A percentile compares a stretch with the other conserved stretches of the same genome.
These are phyloP conservation scores for Callipepla squamata DNA, from an alignment of 2,113 vertebrate genomes.

Conservation along the genomic window DNA sequence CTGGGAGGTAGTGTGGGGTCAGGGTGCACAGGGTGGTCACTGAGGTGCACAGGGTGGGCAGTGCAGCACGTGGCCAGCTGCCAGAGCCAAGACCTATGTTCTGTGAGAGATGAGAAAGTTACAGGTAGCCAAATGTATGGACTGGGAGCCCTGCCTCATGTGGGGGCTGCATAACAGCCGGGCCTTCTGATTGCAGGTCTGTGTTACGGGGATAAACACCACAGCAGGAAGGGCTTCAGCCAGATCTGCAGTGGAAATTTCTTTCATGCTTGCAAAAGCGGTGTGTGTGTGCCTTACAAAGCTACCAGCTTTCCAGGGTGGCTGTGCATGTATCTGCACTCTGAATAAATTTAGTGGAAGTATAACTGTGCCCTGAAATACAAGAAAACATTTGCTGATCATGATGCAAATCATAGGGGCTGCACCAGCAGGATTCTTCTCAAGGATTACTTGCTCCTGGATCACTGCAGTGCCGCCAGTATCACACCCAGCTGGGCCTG, in stretches of 20 bases:
- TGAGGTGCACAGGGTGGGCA: rapidly evolving
- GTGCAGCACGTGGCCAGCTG: rapidly evolving
- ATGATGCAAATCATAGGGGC: background rate
- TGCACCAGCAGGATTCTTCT: background rate
- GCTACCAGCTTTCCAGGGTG: background rate
- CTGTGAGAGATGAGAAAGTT: rapidly evolving
- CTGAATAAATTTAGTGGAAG: background rate
- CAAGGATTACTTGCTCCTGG: background rate
- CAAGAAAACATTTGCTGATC: background rate
- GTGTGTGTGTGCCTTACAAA: background rate
- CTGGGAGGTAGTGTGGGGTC: background rate
- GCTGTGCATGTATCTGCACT: background rate
- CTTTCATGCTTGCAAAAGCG: background rate
- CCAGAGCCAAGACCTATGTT: rapidly evolving
- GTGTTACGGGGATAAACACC: background rate
- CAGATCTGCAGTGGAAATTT: background rate
- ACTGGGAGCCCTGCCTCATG: background rate
- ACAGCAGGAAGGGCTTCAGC: background rate
- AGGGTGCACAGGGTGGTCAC: rapidly evolving
- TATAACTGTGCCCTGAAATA: background rate
- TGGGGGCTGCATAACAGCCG: background rate
- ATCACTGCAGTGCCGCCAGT: background rate
- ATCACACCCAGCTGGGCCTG: background rate
- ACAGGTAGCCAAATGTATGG: rapidly evolving
- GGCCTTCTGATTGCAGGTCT: background rate